Evolutionary conservation across 2,113 vertebrate genomes (phyloP).

Genomic region (Edolisoma coerulescens): DNA sequence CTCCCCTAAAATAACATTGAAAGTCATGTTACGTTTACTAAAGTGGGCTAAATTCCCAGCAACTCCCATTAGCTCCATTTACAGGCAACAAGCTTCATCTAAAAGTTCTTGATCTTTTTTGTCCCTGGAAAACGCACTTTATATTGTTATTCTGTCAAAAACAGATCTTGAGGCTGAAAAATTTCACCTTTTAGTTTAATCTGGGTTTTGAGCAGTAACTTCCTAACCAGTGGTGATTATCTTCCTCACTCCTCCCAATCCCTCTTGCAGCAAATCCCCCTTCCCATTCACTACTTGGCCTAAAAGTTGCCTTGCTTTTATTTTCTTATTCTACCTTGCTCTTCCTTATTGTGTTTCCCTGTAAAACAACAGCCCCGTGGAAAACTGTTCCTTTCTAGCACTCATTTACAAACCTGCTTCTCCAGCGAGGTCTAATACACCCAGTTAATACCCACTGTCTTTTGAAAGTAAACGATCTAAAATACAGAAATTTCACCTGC

Average conservation of each 20-base stretch:
- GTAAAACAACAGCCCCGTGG: background rate
- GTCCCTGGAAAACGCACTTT: background rate
- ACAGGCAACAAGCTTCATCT: background rate
- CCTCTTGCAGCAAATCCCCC: background rate
- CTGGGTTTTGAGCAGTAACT: background rate
- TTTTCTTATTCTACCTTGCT: background rate
- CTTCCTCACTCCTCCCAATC: background rate
- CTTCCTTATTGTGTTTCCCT: background rate
- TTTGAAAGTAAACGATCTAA: background rate
- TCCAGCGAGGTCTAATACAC: accelerated
- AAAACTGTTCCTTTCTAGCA: background rate
- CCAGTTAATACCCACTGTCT: background rate
- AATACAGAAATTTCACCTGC: background rate
- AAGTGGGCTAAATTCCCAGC: background rate
- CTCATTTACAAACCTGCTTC: background rate
- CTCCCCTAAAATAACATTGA: background rate
- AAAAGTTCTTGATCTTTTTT: background rate
- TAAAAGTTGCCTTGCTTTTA: background rate
- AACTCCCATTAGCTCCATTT: background rate
- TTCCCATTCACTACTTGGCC: no score
- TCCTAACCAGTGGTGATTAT: background rate
- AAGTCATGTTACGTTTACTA: background rate
- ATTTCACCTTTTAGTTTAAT: background rate
- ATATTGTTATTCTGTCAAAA: background rate
- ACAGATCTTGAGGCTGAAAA: background rate